phyloP scores from a whole-genome alignment of 2,797 vertebrate genomes.

The Borostomias antarcticus region DNA sequence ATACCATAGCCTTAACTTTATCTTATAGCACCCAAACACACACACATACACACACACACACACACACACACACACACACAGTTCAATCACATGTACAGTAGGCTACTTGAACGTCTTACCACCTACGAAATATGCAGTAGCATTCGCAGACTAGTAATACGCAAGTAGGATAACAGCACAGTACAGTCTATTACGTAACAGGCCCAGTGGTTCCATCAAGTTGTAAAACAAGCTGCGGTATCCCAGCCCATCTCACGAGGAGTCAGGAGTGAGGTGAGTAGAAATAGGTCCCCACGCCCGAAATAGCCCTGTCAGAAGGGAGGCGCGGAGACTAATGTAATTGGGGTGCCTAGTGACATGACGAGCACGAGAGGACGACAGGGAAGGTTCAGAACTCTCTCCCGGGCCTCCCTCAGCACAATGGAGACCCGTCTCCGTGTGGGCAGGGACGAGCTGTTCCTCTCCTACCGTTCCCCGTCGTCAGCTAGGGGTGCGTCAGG shows the following conservation, averaged over 20 bases:
- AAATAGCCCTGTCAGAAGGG: slow-evolving; percentile 63
- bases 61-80: background rate
- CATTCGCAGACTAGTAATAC: background rate
- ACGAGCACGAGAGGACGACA: slow-evolving; percentile 11
- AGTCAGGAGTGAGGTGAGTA: slow-evolving; percentile 56
- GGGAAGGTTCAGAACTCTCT: slow-evolving; percentile 39
- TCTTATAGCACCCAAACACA: no score
- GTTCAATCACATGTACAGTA: no score
- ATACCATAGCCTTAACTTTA: no score
- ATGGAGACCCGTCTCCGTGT: slow-evolving; percentile 33
- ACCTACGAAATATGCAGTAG: background rate
- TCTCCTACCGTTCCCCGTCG: background rate
- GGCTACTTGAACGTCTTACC: no score
- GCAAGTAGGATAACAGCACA: background rate
- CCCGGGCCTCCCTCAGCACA: slow-evolving; percentile 37
- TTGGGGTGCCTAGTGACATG: slow-evolving; percentile 54
- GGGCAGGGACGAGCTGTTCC: slow-evolving; percentile 34
- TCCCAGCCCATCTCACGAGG: slow-evolving; percentile 46
- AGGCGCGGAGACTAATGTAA: slow-evolving; percentile 59
- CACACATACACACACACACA: no score
- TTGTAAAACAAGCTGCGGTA: background rate
- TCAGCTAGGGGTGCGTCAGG: background rate
- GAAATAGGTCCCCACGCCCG: slow-evolving; percentile 50
- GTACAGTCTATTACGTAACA: background rate
- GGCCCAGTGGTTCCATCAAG: background rate